A percentile compares a stretch with the other conserved stretches of the same genome.
Conservation (phyloP, 2,113 vertebrate genomes). For the Sus scrofa region T2T-Sscrofa CM000822.6:80598501-80599000, state of each 20-base stretch:
- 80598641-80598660: not conserved
- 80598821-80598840: not conserved
- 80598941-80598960: not conserved
- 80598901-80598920: not conserved
- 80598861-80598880: not conserved
- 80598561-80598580: too few relatives aligned
- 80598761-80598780: not conserved
- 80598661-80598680: too few relatives aligned
- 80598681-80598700: not conserved
- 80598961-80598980: not conserved
- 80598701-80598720: not conserved
- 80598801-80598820: not conserved
- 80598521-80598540: too few relatives aligned
- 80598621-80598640: not conserved
- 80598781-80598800: not conserved
- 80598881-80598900: not conserved
- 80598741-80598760: not conserved
- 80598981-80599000: not conserved
- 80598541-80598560: too few relatives aligned
- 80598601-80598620: not conserved
- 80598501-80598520: too few relatives aligned
- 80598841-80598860: not conserved
- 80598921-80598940: not conserved
- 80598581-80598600: not conserved
- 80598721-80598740: not conserved